Conservation (phyloP, 2,113 vertebrate species). For the Conger conger region DNA sequence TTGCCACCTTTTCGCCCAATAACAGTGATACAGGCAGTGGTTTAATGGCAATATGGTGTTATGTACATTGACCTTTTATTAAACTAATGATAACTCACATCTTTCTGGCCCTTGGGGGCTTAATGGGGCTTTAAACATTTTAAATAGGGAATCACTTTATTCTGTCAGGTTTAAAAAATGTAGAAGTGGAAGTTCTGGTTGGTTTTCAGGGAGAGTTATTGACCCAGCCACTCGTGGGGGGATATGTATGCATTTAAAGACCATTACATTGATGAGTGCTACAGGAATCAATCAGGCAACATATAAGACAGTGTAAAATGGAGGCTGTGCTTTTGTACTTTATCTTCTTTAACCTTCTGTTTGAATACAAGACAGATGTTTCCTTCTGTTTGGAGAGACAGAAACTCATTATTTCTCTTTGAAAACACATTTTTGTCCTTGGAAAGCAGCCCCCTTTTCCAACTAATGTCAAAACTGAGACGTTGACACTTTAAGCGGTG, state of each 20-base stretch:
- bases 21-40: background rate
- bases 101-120: slow-evolving; percentile 20
- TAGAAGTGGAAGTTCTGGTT: background rate
- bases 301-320: slow-evolving; percentile 4
- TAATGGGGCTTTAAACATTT: slow-evolving; percentile 35
- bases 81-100: slow-evolving; percentile 33
- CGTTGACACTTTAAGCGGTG: background rate
- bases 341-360: slow-evolving; percentile 17
- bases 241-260: slow-evolving; percentile 26
- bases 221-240: background rate
- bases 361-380: slow-evolving; percentile 12
- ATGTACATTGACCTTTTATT: slow-evolving; percentile 33
- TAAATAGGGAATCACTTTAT: slow-evolving; percentile 25
- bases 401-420: background rate
- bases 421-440: background rate
- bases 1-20: background rate
- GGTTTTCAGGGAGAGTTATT: slow-evolving; percentile 16
- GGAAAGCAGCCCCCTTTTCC: background rate
- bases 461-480: background rate
- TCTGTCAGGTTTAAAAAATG: slow-evolving; percentile 30
- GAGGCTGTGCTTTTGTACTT: background rate
- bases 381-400: background rate
- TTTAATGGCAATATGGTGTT: slow-evolving; percentile 19
- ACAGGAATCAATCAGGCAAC: slow-evolving; percentile 15
- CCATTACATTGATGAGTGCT: slow-evolving; percentile 26